Base-by-base conservation (phyloP, 2,113 vertebrate species). In the Phrynosoma blainvillii region DNA sequence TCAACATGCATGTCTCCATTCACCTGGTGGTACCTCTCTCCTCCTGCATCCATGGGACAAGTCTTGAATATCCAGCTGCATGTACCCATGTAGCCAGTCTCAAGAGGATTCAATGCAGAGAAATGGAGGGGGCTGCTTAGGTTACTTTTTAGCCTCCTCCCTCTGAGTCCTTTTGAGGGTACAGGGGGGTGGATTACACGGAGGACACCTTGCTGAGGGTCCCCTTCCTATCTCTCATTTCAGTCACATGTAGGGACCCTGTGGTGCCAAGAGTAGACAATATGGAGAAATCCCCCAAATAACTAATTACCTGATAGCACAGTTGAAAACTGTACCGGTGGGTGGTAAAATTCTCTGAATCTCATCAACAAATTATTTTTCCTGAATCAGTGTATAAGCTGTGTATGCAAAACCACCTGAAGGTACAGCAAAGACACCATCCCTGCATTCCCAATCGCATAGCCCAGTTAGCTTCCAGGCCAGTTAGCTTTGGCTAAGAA, bases 21-120 rank as follows among this genome's bases (percentile, higher is more conserved):
- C n/a, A 76, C 13, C 84, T 0, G 0, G 42, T 10, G 47, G 47
- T 7, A 16, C 59, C 18, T 16, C 59, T 62, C 12, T 10, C 1
- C 56, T 10, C 12, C 18, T 62, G 59, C 18, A 16, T 79, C 4
- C 2, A 62, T 36, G 42, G 8, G 47, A 59, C 70, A 65, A 2
- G 21, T 13, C 1, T 62, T 85, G 84, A n/a, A 42, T 40, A 77
- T 25, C 36, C 56, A 21, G 4, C 3, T 8, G 25, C 36, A 20
- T 42, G 52, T 40, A 11, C 23, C 6, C 1, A 36, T 65, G 14
- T 42, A 79, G 16, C 9, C 54, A 36, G 30, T 32, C 27, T 23
- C 52, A 18, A n/a, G n/a, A 40, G n/a, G 23, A 40, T 10, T 74
- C 7, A 20, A 10, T 47, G 40, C 75, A 12, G 25, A 16, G 75